phyloP scores from a whole-genome alignment of 2,888 invertebrate species.

The Cataglyphis albicans region DNA sequence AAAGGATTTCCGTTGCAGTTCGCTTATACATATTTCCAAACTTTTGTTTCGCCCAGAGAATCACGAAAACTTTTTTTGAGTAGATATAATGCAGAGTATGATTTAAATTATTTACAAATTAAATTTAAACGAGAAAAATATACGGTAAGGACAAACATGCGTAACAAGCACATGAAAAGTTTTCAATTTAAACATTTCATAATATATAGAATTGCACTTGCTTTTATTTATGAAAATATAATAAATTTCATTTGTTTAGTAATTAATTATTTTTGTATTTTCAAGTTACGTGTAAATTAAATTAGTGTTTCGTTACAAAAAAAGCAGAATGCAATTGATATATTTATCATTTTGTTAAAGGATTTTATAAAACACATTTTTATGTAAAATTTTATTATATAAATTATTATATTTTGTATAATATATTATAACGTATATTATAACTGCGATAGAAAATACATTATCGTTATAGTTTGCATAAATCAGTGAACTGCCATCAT shows the following conservation, averaged over 20 bases:
- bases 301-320: not conserved
- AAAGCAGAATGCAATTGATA: not conserved
- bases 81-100: not conserved
- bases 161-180: conserved; percentile 24
- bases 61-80: conserved; percentile 23
- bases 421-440: not conserved
- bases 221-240: conserved; percentile 8
- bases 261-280: conserved; percentile 5
- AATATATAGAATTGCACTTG: not conserved
- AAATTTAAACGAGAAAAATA: conserved; percentile 22
- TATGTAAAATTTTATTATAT: not conserved
- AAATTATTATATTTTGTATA: not conserved
- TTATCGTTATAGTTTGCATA: not conserved
- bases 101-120: conserved; percentile 51
- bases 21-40: conserved; percentile 17
- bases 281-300: not conserved
- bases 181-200: conserved; percentile 21
- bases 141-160: not conserved
- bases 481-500: not conserved
- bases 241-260: not conserved
- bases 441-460: not conserved
- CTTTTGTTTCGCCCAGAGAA: not conserved
- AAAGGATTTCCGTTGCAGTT: conserved; percentile 22
- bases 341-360: not conserved
- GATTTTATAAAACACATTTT: not conserved